A percentile compares a stretch with the other conserved stretches of the same genome.
Conservation (phyloP, 2,113 vertebrate genomes). For the Phrynosoma blainvillii region DNA sequence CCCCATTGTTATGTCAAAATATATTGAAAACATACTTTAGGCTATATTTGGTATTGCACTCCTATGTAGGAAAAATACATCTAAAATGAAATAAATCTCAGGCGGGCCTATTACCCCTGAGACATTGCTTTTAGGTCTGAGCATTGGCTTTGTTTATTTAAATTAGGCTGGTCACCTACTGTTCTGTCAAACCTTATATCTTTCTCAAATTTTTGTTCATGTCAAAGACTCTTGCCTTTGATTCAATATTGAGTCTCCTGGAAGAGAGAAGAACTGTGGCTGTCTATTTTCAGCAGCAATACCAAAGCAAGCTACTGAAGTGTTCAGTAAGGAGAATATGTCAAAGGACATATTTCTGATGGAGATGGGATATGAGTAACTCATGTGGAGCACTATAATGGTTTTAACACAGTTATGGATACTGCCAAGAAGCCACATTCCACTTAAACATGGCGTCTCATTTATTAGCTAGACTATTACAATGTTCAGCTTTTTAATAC, state of each 20-base stretch:
- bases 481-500: background rate
- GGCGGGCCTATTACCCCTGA: slow-evolving; percentile 46
- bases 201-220: slow-evolving; percentile 51
- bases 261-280: slow-evolving; percentile 18
- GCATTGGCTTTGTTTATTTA: slow-evolving; percentile 68
- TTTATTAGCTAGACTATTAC: slow-evolving; percentile 30
- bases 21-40: slow-evolving; percentile 2
- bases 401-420: slow-evolving; percentile 1
- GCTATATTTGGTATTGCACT: background rate
- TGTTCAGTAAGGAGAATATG: slow-evolving; percentile 34
- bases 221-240: slow-evolving; percentile 54
- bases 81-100: slow-evolving; percentile 21
- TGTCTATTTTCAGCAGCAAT: slow-evolving; percentile 32
- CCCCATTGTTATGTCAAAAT: background rate
- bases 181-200: slow-evolving; percentile 18
- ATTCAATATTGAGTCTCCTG: slow-evolving; percentile 20
- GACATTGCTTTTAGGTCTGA: slow-evolving; percentile 44
- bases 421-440: slow-evolving; percentile 23
- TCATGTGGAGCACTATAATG: background rate
- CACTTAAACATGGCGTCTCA: slow-evolving; percentile 2
- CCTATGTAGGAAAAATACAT: background rate
- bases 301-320: slow-evolving; percentile 43
- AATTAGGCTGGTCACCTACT: slow-evolving; percentile 52
- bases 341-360: slow-evolving; percentile 11
- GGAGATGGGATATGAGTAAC: slow-evolving; percentile 36